Conservation (phyloP, 2,888 invertebrate species). For the Agrochola macilenta region DNA sequence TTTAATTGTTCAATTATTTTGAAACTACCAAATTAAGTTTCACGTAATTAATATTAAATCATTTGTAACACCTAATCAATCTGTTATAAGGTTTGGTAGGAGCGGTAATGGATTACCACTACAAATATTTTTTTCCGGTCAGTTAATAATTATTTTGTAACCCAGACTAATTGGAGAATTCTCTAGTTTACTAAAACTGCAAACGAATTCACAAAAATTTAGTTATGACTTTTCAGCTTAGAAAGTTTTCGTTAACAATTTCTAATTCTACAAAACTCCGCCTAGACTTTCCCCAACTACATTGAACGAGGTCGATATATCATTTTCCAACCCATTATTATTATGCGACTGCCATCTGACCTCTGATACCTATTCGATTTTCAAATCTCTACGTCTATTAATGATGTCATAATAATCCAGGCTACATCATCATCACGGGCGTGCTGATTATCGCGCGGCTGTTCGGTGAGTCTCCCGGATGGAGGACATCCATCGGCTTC, state of each 20-base stretch:
- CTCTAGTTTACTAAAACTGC: no score
- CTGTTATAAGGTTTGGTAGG: neutral
- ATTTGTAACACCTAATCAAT: constrained; percentile 27
- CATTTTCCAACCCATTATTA: neutral
- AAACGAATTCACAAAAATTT: neutral
- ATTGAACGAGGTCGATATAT: no score
- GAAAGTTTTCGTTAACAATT: no score
- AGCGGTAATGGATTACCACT: constrained; percentile 7
- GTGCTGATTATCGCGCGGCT: constrained; percentile 91
- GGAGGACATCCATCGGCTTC: constrained; percentile 92
- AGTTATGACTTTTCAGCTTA: neutral
- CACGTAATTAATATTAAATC: constrained; percentile 29
- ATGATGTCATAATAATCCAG: constrained; percentile 70
- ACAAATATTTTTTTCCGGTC: constrained; percentile 11
- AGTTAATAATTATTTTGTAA: neutral
- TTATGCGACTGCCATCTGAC: neutral
- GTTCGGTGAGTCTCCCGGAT: constrained; percentile 92
- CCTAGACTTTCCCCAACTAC: neutral
- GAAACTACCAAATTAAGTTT: constrained; percentile 52
- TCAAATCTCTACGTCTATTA: neutral
- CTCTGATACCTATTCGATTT: neutral
- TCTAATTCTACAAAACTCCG: neutral
- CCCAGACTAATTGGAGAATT: neutral
- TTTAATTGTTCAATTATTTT: constrained; percentile 41
- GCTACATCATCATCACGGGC: constrained; percentile 92